Evolutionary conservation across 2,888 invertebrate genomes (phyloP).

Genomic region (Idaea dimidiata): DNA sequence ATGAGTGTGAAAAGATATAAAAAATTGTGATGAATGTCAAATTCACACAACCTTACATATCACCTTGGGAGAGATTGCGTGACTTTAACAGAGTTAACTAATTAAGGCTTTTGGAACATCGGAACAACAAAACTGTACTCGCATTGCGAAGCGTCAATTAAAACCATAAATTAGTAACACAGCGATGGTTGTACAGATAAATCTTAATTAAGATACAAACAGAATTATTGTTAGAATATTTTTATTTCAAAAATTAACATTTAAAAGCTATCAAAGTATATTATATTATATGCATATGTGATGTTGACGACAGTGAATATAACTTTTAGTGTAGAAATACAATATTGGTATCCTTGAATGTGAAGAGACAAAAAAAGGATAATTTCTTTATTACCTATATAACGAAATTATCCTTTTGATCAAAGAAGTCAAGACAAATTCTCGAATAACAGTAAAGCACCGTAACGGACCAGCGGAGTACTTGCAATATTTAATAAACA

Average conservation of each 20-base stretch:
- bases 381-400: neutral
- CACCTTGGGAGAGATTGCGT: slow-evolving; percentile 57
- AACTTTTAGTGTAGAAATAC: neutral
- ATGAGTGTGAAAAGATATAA: neutral
- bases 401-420: neutral
- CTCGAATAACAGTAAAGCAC: neutral
- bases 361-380: neutral
- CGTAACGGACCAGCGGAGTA: slow-evolving; percentile 6
- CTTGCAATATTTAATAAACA: slow-evolving; percentile 36
- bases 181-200: slow-evolving; percentile 12
- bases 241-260: neutral
- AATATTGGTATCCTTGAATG: neutral
- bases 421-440: neutral
- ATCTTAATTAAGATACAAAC: neutral
- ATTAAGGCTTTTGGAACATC: slow-evolving; percentile 54
- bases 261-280: neutral
- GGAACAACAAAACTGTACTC: slow-evolving; percentile 34
- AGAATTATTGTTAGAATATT: neutral
- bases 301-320: neutral
- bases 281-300: neutral
- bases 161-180: slow-evolving; percentile 28
- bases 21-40: slow-evolving; percentile 26
- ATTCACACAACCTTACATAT: slow-evolving; percentile 56
- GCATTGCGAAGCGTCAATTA: slow-evolving; percentile 27
- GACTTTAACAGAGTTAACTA: slow-evolving; percentile 46